Evolutionary conservation across 2,113 vertebrate species (phyloP).

Genomic region (Oryzias curvinotus): DNA sequence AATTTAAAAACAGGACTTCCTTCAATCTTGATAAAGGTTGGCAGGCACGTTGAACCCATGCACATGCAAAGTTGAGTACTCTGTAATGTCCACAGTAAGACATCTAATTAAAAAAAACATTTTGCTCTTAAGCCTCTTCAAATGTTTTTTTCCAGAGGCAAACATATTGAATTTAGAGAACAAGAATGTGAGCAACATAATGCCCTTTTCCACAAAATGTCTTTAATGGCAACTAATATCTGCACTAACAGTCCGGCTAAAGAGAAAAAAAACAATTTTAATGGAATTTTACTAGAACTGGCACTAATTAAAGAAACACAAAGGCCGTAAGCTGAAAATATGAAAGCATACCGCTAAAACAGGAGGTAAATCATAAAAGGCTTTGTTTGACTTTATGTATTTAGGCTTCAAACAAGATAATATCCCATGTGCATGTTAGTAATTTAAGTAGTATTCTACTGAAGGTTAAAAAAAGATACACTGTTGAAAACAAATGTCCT

Average conservation of each 20-base stretch:
- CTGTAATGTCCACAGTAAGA: not conserved
- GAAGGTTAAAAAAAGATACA: too few relatives aligned
- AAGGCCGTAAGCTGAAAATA: too few relatives aligned
- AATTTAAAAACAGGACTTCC: not conserved
- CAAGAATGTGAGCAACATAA: not conserved
- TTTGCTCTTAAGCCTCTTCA: conserved; percentile 8
- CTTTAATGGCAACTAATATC: not conserved
- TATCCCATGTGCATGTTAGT: too few relatives aligned
- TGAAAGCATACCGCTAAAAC: too few relatives aligned
- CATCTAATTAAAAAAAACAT: not conserved
- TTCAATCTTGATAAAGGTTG: not conserved
- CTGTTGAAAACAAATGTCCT: too few relatives aligned
- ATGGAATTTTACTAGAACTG: not conserved
- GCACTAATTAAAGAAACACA: not conserved
- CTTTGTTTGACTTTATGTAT: too few relatives aligned
- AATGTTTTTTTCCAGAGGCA: not conserved
- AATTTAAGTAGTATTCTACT: too few relatives aligned
- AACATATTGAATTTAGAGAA: not conserved
- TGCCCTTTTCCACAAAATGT: not conserved
- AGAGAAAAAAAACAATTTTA: not conserved
- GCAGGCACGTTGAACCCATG: not conserved
- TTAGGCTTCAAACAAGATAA: too few relatives aligned
- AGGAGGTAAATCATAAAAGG: too few relatives aligned
- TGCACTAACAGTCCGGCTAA: not conserved
- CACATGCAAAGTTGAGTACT: not conserved